Percentiles rank a stretch among this genome's conserved stretches.
These are phyloP conservation scores for Axis porcinus DNA, from an alignment of 2,113 vertebrate genomes.

Conservation along the genomic window DNA sequence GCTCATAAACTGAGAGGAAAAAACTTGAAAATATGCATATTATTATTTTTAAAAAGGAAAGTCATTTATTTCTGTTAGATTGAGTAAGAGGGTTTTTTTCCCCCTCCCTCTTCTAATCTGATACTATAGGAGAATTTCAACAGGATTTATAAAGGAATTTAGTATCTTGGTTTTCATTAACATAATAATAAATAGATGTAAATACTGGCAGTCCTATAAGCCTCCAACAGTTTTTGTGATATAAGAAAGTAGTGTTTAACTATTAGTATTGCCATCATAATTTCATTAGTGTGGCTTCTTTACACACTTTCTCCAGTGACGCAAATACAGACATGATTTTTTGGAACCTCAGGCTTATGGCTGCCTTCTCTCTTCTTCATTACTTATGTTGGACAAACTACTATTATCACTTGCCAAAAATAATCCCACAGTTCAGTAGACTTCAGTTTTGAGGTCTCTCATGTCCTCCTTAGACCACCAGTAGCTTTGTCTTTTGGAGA, in stretches of 20 bases:
- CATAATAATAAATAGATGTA: conserved; percentile 46
- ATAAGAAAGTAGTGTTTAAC: conserved; percentile 51
- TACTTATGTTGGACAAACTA: conserved; percentile 73
- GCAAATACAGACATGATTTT: conserved; percentile 62
- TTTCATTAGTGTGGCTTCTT: conserved; percentile 59
- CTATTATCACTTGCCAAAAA: conserved; percentile 69
- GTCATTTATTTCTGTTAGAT: conserved; percentile 20
- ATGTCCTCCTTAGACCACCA: conserved; percentile 64
- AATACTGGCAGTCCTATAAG: conserved; percentile 23
- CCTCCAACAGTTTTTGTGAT: conserved; percentile 55
- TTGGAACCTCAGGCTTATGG: conserved; percentile 65
- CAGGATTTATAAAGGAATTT: conserved; percentile 22
- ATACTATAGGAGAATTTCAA: conserved; percentile 43
- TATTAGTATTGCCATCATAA: conserved; percentile 49
- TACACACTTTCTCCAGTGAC: conserved; percentile 71
- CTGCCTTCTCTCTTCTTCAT: conserved; percentile 70
- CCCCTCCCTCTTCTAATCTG: background rate
- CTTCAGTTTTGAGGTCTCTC: conserved; percentile 63
- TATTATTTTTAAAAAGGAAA: conserved; percentile 43
- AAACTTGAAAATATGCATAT: background rate
- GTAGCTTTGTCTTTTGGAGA: conserved; percentile 63
- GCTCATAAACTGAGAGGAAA: conserved; percentile 20
- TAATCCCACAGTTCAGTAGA: conserved; percentile 51
- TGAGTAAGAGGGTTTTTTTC: background rate
- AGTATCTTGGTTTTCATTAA: conserved; percentile 45